phyloP scores from a whole-genome alignment of 2,797 vertebrate genomes.

The Schizopygopsis malacanthus region DNA sequence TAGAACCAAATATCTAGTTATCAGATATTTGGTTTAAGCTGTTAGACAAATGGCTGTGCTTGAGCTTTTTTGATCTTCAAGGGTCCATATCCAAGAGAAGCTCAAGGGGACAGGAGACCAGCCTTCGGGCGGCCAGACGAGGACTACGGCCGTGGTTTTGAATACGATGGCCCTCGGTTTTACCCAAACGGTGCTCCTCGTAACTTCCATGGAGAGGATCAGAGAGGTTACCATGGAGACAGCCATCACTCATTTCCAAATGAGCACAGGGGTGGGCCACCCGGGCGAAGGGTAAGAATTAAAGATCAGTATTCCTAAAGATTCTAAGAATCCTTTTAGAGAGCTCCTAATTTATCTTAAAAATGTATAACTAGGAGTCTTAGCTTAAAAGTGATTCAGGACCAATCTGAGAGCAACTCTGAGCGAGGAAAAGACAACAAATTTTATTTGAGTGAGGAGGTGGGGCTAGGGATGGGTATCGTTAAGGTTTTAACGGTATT shows the following conservation, averaged over 20 bases:
- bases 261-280: slow-evolving; percentile 73
- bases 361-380: too few species aligned
- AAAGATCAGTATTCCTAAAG: not conserved
- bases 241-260: slow-evolving; percentile 69
- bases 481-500: too few species aligned
- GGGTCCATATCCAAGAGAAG: slow-evolving; percentile 72
- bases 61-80: slow-evolving; percentile 43
- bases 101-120: slow-evolving; percentile 71
- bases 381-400: too few species aligned
- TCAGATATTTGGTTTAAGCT: not conserved
- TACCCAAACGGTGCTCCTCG: slow-evolving; percentile 78
- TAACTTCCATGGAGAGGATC: slow-evolving; percentile 78
- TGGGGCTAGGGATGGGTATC: too few species aligned
- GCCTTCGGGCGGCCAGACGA: slow-evolving; percentile 78
- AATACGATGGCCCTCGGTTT: slow-evolving; percentile 77
- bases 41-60: not conserved
- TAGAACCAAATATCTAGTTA: too few species aligned
- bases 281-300: slow-evolving; percentile 75
- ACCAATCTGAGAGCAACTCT: too few species aligned
- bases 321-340: too few species aligned
- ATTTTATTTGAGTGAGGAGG: too few species aligned
- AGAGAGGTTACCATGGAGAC: slow-evolving; percentile 74
- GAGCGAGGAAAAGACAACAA: too few species aligned
- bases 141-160: slow-evolving; percentile 74
- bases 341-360: too few species aligned